phyloP scores from a whole-genome alignment of 2,797 vertebrate species.

The Alosa sapidissima region DNA sequence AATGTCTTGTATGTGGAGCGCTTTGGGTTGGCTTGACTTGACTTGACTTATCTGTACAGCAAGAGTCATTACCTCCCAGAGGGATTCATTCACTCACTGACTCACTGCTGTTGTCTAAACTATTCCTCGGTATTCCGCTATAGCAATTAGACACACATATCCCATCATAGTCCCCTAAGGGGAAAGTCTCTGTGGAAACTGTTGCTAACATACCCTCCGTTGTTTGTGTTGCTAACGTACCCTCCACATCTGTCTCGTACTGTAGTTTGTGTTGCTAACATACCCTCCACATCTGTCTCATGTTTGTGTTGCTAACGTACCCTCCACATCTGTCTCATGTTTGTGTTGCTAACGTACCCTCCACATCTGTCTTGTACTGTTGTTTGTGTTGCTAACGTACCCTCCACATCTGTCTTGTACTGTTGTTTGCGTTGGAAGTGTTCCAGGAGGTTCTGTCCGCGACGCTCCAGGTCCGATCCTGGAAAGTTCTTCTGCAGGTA shows the following conservation, averaged over 20 bases:
- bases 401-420: constrained; percentile 76
- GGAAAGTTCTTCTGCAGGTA: constrained; percentile 89
- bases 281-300: too few species aligned
- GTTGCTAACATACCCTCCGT: constrained; percentile 57
- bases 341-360: too few species aligned
- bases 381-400: constrained; percentile 60
- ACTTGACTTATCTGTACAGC: not conserved
- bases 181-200: not conserved
- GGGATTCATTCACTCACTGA: not conserved
- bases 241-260: constrained; percentile 79
- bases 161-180: too few species aligned
- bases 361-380: too few species aligned
- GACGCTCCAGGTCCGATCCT: constrained; percentile 89
- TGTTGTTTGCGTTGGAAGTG: constrained; percentile 87
- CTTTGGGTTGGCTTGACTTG: too few species aligned
- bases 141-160: not conserved
- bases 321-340: too few species aligned
- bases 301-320: too few species aligned
- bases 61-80: not conserved
- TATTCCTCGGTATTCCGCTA: not conserved
- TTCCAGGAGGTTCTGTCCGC: constrained; percentile 85
- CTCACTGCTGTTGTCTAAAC: not conserved
- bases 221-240: constrained; percentile 80
- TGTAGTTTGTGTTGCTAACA: constrained; percentile 73
- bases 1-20: too few species aligned